Conservation (phyloP, 2,113 vertebrate species). For the Nothobranchius furzeri region DNA sequence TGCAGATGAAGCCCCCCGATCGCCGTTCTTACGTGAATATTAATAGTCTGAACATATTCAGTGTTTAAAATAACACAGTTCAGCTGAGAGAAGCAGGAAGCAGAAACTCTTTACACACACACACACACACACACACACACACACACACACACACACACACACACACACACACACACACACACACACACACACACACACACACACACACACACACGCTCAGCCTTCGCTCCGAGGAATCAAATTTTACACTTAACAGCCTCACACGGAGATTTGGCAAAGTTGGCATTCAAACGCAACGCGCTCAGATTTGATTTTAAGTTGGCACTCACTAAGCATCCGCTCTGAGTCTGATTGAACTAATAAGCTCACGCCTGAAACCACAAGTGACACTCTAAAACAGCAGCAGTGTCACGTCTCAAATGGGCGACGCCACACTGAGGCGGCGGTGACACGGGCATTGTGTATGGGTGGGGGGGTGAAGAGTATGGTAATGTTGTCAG, state of each 20-base stretch:
- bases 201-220: background rate
- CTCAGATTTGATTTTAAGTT: conserved; percentile 62
- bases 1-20: background rate
- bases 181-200: background rate
- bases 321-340: conserved; percentile 56
- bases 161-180: no score
- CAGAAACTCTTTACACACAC: background rate
- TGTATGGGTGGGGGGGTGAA: conserved; percentile 63
- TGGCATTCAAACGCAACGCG: conserved; percentile 35
- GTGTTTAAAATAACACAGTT: background rate
- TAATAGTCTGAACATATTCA: background rate
- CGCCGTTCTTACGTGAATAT: background rate
- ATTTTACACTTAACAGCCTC: conserved; percentile 51
- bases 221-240: conserved; percentile 23
- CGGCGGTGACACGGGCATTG: conserved; percentile 63
- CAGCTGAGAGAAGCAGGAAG: background rate
- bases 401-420: conserved; percentile 60
- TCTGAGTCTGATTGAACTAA: conserved; percentile 72
- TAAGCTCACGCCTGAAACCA: conserved; percentile 70
- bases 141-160: no score
- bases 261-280: conserved; percentile 38
- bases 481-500: conserved; percentile 75
- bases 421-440: conserved; percentile 54
- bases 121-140: no score
- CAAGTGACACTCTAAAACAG: conserved; percentile 69